Conservation (phyloP, 2,888 invertebrate species). For the Noctua janthina region DNA sequence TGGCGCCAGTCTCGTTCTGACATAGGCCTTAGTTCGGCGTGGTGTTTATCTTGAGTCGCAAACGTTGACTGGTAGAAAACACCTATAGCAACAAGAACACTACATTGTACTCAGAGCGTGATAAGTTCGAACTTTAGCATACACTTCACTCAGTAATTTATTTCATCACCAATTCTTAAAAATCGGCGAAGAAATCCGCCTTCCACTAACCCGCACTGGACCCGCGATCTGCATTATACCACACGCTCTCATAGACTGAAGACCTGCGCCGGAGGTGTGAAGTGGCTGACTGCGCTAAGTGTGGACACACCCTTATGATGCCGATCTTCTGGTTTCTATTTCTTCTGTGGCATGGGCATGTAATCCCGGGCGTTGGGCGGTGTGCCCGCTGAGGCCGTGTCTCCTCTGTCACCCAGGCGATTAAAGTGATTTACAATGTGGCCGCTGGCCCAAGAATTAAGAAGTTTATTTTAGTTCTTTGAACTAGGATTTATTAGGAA, state of each 20-base stretch:
- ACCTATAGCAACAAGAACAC: not conserved
- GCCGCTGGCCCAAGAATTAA: constrained; percentile 65
- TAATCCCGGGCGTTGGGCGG: constrained; percentile 63
- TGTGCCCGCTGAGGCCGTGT: constrained; percentile 66
- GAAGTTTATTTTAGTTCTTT: constrained; percentile 63
- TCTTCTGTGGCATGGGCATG: constrained; percentile 52
- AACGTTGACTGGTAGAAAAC: not conserved
- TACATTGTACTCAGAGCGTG: not conserved
- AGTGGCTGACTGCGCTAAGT: not conserved
- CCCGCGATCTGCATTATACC: not conserved
- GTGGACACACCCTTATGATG: not conserved
- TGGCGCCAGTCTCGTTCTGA: not conserved
- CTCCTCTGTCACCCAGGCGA: constrained; percentile 69
- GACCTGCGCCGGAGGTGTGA: not conserved
- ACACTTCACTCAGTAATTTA: not conserved
- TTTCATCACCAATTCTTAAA: not conserved
- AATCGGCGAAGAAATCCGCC: not conserved
- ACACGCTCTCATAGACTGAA: not conserved
- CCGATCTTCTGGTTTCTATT: constrained; percentile 9
- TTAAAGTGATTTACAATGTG: constrained; percentile 76
- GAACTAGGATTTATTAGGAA: constrained; percentile 57
- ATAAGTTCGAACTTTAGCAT: not conserved
- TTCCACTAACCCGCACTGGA: not conserved
- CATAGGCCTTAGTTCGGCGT: not conserved
- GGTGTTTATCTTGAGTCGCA: not conserved